These are phyloP conservation scores for Alcis repandata DNA, from an alignment of 2,888 invertebrate genomes.

Conservation along the genomic window DNA sequence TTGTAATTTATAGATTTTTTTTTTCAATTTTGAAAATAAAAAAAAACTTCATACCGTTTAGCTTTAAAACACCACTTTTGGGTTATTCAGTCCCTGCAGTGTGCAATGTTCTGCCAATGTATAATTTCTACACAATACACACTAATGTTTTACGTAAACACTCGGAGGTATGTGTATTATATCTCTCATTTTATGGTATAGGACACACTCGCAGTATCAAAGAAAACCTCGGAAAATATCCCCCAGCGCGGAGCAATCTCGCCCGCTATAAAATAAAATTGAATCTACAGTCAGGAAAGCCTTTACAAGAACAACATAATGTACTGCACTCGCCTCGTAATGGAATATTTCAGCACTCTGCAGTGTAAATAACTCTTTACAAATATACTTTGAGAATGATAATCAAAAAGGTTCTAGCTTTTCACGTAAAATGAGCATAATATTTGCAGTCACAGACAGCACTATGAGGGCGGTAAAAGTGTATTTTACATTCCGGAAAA, in stretches of 20 bases:
- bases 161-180: neutral
- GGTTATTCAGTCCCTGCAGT: too few relatives aligned
- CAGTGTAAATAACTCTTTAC: constrained; percentile 19
- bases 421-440: neutral
- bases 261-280: constrained; percentile 30
- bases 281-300: constrained; percentile 22
- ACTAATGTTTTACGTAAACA: too few relatives aligned
- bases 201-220: constrained; percentile 2
- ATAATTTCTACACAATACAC: too few relatives aligned
- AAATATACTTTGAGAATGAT: neutral
- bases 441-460: too few relatives aligned
- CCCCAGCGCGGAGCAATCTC: constrained; percentile 25
- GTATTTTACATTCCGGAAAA: too few relatives aligned
- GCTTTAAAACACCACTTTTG: too few relatives aligned
- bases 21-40: too few relatives aligned
- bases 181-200: neutral
- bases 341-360: constrained; percentile 26
- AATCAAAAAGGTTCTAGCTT: constrained; percentile 9
- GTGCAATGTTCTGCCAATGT: too few relatives aligned
- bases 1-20: too few relatives aligned
- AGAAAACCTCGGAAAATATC: constrained; percentile 19
- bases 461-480: too few relatives aligned
- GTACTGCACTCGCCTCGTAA: constrained; percentile 20
- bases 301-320: constrained; percentile 30
- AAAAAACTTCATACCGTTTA: too few relatives aligned